These are phyloP conservation scores for Colinus virginianus DNA, from an alignment of 2,113 vertebrate species.

Conservation along the genomic window DNA sequence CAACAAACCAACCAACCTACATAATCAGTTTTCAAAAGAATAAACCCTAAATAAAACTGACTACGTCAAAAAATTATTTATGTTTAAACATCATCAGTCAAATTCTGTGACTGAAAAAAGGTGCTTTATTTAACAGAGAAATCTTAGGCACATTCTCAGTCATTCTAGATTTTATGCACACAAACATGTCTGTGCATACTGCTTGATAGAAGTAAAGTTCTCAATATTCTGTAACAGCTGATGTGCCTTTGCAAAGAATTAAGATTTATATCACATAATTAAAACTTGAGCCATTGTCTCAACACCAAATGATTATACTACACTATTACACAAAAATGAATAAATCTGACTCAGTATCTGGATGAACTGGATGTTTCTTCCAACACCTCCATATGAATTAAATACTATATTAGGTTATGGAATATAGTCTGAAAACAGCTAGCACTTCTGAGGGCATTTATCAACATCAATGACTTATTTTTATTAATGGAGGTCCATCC, in stretches of 20 bases:
- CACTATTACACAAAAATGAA: neutral
- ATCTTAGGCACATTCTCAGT: neutral
- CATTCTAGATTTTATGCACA: neutral
- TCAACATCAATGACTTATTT: neutral
- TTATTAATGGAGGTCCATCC: neutral
- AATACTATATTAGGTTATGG: neutral
- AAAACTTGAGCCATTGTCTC: neutral
- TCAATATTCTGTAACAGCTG: fast-evolving
- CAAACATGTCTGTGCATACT: neutral
- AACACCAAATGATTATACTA: neutral
- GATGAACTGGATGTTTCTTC: neutral
- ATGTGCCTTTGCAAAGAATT: neutral
- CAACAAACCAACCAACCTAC: neutral
- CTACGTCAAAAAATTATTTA: neutral
- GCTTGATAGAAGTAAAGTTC: neutral
- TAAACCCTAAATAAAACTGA: neutral
- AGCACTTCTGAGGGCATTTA: neutral
- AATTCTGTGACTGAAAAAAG: neutral
- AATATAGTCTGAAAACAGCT: neutral
- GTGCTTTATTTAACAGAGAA: neutral
- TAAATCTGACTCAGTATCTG: neutral
- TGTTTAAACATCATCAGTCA: neutral
- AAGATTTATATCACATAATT: neutral
- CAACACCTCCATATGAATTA: neutral
- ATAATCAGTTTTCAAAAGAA: neutral